Evolutionary conservation across 2,797 vertebrate genomes (phyloP).

Genomic region (Sarcophilus harrisii): DNA sequence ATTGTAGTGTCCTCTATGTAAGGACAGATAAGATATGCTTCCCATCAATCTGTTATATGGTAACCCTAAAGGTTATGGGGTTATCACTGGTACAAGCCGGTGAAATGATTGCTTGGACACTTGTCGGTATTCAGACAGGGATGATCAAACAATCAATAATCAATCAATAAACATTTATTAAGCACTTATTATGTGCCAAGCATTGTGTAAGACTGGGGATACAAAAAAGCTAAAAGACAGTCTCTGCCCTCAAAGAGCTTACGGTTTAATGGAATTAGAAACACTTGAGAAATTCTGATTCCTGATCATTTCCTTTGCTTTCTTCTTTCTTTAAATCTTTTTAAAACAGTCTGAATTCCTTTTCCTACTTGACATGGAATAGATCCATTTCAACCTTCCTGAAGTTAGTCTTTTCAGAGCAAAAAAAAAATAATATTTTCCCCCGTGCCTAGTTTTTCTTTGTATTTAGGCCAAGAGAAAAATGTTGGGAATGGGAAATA

Average conservation of each 20-base stretch:
- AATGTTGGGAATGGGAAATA: constrained; percentile 73
- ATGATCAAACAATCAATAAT: neutral
- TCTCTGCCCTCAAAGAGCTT: neutral
- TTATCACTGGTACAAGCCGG: neutral
- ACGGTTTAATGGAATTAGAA: constrained; percentile 5
- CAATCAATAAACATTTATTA: neutral
- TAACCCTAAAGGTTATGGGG: neutral
- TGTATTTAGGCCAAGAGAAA: constrained; percentile 74
- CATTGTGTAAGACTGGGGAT: neutral
- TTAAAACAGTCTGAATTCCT: constrained; percentile 40
- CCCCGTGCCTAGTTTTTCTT: constrained; percentile 59
- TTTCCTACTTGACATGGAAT: neutral
- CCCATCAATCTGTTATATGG: constrained; percentile 20
- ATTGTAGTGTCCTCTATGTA: constrained; percentile 19
- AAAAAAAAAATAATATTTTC: neutral
- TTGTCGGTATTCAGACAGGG: neutral
- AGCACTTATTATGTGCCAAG: neutral
- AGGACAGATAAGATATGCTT: constrained; percentile 11
- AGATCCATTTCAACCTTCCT: constrained; percentile 44
- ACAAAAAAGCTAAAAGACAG: neutral
- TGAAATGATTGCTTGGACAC: neutral
- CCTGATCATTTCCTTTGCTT: neutral
- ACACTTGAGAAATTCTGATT: neutral
- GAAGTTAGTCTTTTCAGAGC: constrained; percentile 56
- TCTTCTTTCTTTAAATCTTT: neutral